Evolutionary conservation across 2,113 vertebrate species (phyloP), one percentile per base, ranked within the genome.

Genomic region (Ursus arctos): DNA sequence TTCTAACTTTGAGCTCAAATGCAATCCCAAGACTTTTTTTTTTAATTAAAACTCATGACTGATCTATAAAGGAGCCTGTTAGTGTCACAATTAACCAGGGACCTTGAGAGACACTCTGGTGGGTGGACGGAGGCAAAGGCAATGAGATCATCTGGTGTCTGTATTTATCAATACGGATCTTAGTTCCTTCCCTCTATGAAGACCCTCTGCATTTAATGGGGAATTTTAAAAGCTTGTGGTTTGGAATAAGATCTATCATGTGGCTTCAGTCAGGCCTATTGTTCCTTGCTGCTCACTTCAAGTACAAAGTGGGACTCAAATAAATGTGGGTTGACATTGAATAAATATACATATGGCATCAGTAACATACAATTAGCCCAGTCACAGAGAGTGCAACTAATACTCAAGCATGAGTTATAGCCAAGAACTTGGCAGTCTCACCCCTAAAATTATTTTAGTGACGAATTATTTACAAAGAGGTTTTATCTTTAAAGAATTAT

Each of bases 211-310:
- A 88, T 69, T 97, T 93, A 92, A 93, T 67, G 84, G 80, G 71
- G 94, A 91, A 92, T 95, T 96, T 97, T 96, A 89, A 96, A 97
- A 94, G 97, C 91, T 93, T 96, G 93, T 95, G 95, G 96, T 96
- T 97, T 97, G 95, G 97, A 97, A 95, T 97, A 91, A 95, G 93
- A 97, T 97, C 96, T 96, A 96, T 67, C 65, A 53, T 87, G 79
- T 31, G 93, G 92, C 84, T 97, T 95, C 57, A 72, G 51, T 26
- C 16, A 67, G 67, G 72, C 65, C 93, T 65, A 93, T 97, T 97
- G 91, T 95, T 94, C 95, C 91, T 93, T 72, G 36, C 91, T 85
- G 49, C 93, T 94, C 63, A 13, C 26, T 67, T 69, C 12, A 81
- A 88, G 28, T 72, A 93, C 96, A 94, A 97, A 95, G 91, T 82